phyloP scores from a whole-genome alignment of 2,113 vertebrate species.

The Ailurus styani region DNA sequence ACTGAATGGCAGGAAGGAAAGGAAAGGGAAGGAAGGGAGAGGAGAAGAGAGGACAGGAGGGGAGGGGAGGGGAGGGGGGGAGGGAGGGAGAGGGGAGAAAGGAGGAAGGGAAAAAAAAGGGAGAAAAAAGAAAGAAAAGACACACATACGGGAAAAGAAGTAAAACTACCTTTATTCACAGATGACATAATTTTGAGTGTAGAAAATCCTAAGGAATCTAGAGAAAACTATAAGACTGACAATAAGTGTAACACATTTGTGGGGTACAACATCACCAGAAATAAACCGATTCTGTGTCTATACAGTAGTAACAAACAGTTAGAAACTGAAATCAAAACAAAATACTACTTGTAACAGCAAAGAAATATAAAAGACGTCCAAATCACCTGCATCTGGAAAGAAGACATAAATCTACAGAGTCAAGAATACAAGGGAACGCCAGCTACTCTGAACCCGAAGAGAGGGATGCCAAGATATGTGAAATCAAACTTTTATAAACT shows the following conservation, averaged over 20 bases:
- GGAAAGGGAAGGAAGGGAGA: neutral
- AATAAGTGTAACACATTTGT: neutral
- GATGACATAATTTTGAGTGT: neutral
- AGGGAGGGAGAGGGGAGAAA: neutral
- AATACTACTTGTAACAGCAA: neutral
- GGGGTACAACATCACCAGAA: neutral
- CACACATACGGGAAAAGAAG: neutral
- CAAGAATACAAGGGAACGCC: neutral
- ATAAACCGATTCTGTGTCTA: neutral
- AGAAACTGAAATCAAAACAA: neutral
- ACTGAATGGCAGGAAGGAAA: neutral
- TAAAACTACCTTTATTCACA: neutral
- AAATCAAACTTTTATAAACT: neutral
- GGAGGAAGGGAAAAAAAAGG: neutral
- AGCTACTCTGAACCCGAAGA: neutral
- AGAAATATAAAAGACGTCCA: neutral
- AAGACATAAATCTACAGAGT: neutral
- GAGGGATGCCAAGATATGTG: fast-evolving
- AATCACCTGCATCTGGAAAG: neutral
- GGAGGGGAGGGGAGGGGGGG: neutral
- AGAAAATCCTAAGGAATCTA: neutral
- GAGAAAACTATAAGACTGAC: neutral
- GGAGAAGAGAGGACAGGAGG: no score
- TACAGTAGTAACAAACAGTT: neutral
- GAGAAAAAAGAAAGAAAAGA: neutral